Base-by-base conservation (phyloP, 2,888 invertebrate genomes). In the Pollenia angustigena region DNA sequence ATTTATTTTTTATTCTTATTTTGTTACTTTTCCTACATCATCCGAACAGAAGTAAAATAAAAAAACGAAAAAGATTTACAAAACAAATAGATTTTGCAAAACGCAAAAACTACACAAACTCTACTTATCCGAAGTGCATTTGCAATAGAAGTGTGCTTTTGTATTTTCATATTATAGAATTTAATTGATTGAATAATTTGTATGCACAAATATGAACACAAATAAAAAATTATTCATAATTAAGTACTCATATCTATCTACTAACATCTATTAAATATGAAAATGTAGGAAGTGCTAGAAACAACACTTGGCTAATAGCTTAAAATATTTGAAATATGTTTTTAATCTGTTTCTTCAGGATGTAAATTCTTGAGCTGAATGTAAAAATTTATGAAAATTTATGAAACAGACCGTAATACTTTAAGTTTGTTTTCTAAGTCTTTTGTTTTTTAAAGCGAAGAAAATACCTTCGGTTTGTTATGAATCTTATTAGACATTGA, bases 211-310 rank as follows among this genome's bases (percentile, higher is more conserved):
- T 66, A 79, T 75, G 14, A 85, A 62, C 68, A 90, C 90, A 9
- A 18, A 69, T 14, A 11, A 60, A 60, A 42, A 40, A 44, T 18
- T 40, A 48, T 50, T 10, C 32, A 44, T 42, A 10, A 48, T 46
- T 6, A 60, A 66, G 42, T 44, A 60, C 14, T 44, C 44, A 44
- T 64, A 64, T 44, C 16, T 44, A 58, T 12, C 8, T 46, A 50
- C 16, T 4, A 18, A 2, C 8, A 32, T 54, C 8, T 54, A 46
- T 72, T 62, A 7, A 48, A 90, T 89, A 90, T 71, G 88, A 89
- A 66, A 89, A 89, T 79, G 85, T 91, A 74, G 89, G 90, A 69
- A 85, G 87, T 50, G 74, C 74, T 11, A 85, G 80, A 72, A 71
- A 46, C 6, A 64, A 56, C 54, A 72, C 23, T 62, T 81, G 44